phyloP scores from a whole-genome alignment of 2,888 invertebrate genomes.

The Dolichopus griseipennis region DNA sequence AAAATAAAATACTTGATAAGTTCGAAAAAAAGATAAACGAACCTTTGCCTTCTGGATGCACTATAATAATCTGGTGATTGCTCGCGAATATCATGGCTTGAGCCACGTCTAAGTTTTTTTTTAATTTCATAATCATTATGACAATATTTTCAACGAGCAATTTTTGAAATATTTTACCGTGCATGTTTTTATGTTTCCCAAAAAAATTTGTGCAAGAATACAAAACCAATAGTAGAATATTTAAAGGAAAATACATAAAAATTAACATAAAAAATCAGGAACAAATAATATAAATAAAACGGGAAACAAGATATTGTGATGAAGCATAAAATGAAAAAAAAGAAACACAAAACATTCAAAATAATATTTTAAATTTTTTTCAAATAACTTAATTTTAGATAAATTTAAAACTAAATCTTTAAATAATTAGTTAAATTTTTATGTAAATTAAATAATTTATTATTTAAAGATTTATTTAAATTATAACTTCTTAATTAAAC shows the following conservation, averaged over 20 bases:
- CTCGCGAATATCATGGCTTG: constrained; percentile 65
- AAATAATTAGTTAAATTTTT: no score
- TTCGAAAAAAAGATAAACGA: constrained; percentile 44
- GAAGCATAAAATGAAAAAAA: constrained; percentile 21
- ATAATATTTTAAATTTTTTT: no score
- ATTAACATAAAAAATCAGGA: not conserved
- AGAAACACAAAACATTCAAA: constrained; percentile 22
- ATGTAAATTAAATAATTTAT: no score
- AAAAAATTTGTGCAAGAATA: not conserved
- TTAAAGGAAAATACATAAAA: not conserved
- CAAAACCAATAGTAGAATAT: not conserved
- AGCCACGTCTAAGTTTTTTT: constrained; percentile 51
- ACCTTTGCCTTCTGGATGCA: constrained; percentile 66
- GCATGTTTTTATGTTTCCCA: not conserved
- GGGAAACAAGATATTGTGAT: constrained; percentile 14
- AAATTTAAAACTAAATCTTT: no score
- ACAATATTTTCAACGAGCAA: not conserved
- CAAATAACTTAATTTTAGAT: no score
- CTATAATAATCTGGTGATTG: constrained; percentile 65
- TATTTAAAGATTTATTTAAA: no score
- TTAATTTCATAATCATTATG: not conserved
- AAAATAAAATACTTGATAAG: no score
- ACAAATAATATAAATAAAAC: constrained; percentile 8
- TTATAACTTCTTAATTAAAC: no score
- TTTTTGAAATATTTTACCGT: not conserved